Base-by-base conservation (phyloP, 2,797 vertebrate species). In the Prionace glauca region DNA sequence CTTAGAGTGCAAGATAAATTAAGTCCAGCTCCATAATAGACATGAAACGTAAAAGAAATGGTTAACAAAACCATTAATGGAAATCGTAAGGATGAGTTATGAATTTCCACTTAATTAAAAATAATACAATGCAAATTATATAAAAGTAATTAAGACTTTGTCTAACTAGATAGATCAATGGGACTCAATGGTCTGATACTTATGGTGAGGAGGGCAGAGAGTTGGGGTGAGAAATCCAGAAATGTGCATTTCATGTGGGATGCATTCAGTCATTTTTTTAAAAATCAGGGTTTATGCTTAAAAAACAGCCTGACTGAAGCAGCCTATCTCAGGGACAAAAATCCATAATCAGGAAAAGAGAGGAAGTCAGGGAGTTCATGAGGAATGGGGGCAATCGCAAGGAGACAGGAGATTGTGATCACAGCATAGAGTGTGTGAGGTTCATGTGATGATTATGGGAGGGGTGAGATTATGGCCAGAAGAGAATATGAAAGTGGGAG, bases 341-440 rank as follows among this genome's bases (percentile, higher is more conserved):
- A 16, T 12, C 32, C n/a, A 32, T 1, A n/a, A 62, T 14, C 12
- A n/a, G n/a, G 87, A 2, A 90, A 3, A 1, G 18, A 16, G n/a
- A n/a, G 22, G 90, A 29, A 74, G 18, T 18, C 2, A 26, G 24
- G 32, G n/a, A 92, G 9, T 36, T 92, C 18, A 32, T 67, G 32
- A 32, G 4, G 16, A 90, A 4, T 20, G 10, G 3, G 94, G 95
- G 67, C 95, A 88, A 96, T 95, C 87, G 95, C 95, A n/a, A 96
- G 95, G 84, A 96, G 96, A 11, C 32, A 32, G 72, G 14, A 36
- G 72, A 22, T 71, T 24, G 22, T 24, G 69, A 22, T 71, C 69
- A 24, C 22, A 96, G 96, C 96, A 93, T 96, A 96, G 96, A 96
- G 96, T 96, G 96, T 96, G 97, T 97, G 97, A 97, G 97, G 97